phyloP scores from a whole-genome alignment of 2,888 invertebrate genomes.

The Lypha dubia region DNA sequence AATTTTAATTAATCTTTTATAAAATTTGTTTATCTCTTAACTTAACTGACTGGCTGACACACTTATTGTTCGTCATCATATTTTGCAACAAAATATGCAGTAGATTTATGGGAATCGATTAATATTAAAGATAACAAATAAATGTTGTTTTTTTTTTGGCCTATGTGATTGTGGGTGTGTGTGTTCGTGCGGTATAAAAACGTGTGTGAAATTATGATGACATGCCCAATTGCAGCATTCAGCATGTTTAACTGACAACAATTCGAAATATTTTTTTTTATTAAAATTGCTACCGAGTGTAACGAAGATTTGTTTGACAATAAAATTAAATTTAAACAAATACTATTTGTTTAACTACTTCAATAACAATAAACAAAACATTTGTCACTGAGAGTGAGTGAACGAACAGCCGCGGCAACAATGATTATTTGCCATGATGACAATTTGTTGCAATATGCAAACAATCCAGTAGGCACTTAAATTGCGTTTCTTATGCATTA shows the following conservation, averaged over 20 bases:
- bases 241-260: slow-evolving; percentile 14
- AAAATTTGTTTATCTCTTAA: background rate
- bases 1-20: slow-evolving; percentile 6
- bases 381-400: slow-evolving; percentile 1
- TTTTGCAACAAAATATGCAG: slow-evolving; percentile 9
- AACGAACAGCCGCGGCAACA: slow-evolving; percentile 6
- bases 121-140: slow-evolving; percentile 43
- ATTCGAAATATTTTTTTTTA: background rate
- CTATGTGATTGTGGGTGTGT: background rate
- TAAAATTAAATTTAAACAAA: slow-evolving; percentile 21
- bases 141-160: slow-evolving; percentile 6
- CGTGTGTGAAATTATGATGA: slow-evolving; percentile 43
- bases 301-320: slow-evolving; percentile 42
- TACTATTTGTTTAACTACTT: slow-evolving; percentile 27
- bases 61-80: background rate
- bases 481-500: background rate
- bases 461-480: slow-evolving; percentile 35
- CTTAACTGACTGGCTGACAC: background rate
- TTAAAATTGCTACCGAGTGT: slow-evolving; percentile 53
- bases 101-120: slow-evolving; percentile 12
- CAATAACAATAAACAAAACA: slow-evolving; percentile 14
- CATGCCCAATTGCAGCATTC: slow-evolving; percentile 59
- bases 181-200: background rate
- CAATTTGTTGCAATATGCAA: slow-evolving; percentile 57
- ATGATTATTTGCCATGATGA: slow-evolving; percentile 12